Base-by-base conservation (phyloP, 2,113 vertebrate genomes). In the Pongo abelii region DNA sequence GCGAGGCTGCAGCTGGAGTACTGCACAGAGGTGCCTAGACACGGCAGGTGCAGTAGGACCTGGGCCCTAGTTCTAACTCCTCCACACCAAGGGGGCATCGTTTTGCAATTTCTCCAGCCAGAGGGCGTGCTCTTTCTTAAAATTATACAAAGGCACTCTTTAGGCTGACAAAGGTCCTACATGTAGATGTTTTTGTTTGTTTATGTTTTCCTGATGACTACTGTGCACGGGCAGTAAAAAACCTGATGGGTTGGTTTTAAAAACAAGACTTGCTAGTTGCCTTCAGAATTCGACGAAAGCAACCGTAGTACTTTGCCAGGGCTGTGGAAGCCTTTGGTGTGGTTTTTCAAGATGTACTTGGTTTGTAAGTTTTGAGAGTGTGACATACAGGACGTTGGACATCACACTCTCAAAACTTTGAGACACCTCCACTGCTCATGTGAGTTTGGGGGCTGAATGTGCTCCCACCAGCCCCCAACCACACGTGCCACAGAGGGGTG, bases 381-480 rank as follows among this genome's bases (percentile, higher is more conserved):
- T 57, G 13, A n/a, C 2, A 7, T 57, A 38, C 3, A n/a, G 59
- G 35, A 3, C 23, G 14, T 12, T 12, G 0, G 0, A 43, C 8
- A 8, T 55, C 18, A 20, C 18, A 55, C 18, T 55, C 6, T 55
- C 52, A 55, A 55, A 55, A 55, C 52, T 69, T 9, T 20, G 17
- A 52, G 32, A 8, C 7, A 4, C n/a, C 18, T n/a, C 78, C 14
- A 0, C 52, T 46, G 74, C 59, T 75, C 11, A 23, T 0, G 0
- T 16, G 61, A 64, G 55, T 81, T 81, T 78, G 52, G 57, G 6
- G n/a, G 35, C 35, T 25, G 25, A n/a, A 52, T 59, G 9, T n/a
- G 11, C 11, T 38, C 67, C 40, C 11, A 1, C 18, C 20, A 30
- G 16, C 20, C 55, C 67, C 70, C 27, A 2, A 10, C 11, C 43